Conservation (phyloP, 2,888 invertebrate genomes). For the Cerastis leucographa region DNA sequence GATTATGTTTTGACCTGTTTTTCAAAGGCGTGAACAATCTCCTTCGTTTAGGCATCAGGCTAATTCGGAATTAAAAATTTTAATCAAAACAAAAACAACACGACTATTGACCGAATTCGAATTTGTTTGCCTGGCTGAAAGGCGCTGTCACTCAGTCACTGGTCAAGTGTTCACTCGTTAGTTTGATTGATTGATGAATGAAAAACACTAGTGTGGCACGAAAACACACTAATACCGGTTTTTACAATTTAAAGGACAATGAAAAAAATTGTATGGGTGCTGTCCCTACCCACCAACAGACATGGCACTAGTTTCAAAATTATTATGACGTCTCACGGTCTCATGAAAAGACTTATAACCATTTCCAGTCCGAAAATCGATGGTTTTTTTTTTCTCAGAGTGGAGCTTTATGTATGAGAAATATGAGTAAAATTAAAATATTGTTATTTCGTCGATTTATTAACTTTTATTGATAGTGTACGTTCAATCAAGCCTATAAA, state of each 20-base stretch:
- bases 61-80: constrained; percentile 35
- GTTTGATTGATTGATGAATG: not conserved
- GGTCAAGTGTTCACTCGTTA: constrained; percentile 26
- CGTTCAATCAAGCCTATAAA: no score
- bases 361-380: no score
- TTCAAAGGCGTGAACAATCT: constrained; percentile 82
- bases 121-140: constrained; percentile 48
- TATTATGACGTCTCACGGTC: no score
- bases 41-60: constrained; percentile 83
- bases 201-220: constrained; percentile 26
- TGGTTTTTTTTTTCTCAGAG: no score
- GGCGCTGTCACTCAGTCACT: constrained; percentile 53
- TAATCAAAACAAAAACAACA: constrained; percentile 64
- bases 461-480: no score
- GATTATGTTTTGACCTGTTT: constrained; percentile 71
- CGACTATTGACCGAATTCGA: constrained; percentile 53
- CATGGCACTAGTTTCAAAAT: no score
- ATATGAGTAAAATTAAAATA: no score
- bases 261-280: no score
- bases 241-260: not conserved
- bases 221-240: constrained; percentile 41
- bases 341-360: no score
- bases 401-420: no score
- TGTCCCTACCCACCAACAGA: no score
- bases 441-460: no score